Evolutionary conservation across 2,797 vertebrate species (phyloP).

Genomic region (Silurus aristotelis): DNA sequence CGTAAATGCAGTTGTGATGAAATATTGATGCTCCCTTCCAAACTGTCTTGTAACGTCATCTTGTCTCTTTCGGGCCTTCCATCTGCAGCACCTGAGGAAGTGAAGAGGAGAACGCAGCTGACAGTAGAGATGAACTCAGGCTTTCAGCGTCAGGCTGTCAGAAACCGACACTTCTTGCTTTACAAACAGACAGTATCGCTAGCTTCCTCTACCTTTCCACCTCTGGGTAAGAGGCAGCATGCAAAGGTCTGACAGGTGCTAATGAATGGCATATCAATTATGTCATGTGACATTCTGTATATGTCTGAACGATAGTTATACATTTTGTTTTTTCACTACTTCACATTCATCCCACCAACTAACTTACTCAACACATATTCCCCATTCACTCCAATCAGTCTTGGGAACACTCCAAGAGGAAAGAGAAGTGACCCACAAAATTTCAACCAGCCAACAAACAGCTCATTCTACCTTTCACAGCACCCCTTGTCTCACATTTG

Average conservation of each 20-base stretch:
- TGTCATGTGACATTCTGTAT: conserved; percentile 15
- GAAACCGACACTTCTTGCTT: conserved; percentile 54
- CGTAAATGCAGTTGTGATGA: conserved; percentile 62
- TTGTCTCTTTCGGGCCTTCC: conserved; percentile 59
- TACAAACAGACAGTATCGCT: conserved; percentile 49
- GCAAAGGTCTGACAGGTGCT: conserved; percentile 21
- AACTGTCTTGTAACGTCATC: conserved; percentile 63
- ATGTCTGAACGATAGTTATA: not conserved
- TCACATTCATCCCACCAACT: no score
- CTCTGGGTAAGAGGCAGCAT: conserved; percentile 3
- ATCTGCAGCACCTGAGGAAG: conserved; percentile 64
- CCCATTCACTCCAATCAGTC: no score
- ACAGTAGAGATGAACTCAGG: conserved; percentile 58
- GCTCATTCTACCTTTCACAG: no score
- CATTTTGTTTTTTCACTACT: no score
- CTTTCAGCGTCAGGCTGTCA: conserved; percentile 56
- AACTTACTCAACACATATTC: no score
- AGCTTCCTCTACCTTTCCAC: conserved; percentile 48
- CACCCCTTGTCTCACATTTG: no score
- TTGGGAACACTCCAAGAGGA: no score
- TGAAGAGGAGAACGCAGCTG: conserved; percentile 54
- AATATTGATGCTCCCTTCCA: conserved; percentile 61
- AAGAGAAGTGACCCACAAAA: no score
- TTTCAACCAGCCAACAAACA: no score
- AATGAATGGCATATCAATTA: conserved; percentile 26